Percentiles rank a stretch among this genome's conserved stretches.
Evolutionary conservation across 2,113 vertebrate genomes (phyloP).

Genomic region (Syngnathoides biaculeatus): DNA sequence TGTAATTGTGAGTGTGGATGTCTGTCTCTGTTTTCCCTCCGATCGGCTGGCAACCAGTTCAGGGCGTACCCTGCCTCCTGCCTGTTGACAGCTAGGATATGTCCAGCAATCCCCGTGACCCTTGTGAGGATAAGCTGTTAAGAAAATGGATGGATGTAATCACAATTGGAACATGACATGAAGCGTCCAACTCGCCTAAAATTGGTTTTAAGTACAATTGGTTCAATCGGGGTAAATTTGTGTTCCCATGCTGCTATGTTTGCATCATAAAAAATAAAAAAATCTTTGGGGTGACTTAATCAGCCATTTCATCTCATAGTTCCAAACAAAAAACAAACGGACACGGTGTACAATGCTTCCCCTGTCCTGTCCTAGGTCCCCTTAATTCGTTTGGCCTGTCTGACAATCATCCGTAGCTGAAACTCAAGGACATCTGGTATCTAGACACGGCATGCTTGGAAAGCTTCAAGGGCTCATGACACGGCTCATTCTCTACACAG

Average conservation of each 20-base stretch:
- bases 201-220: neutral
- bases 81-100: too few relatives aligned
- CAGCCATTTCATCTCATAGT: neutral
- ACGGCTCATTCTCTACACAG: slow-evolving; percentile 33
- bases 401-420: slow-evolving; percentile 56
- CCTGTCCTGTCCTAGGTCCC: slow-evolving; percentile 31
- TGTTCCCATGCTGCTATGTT: neutral
- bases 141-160: too few relatives aligned
- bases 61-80: too few relatives aligned
- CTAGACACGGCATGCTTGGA: slow-evolving; percentile 26
- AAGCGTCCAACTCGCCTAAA: too few relatives aligned
- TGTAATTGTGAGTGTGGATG: too few relatives aligned
- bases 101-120: too few relatives aligned
- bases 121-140: too few relatives aligned
- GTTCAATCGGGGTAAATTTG: neutral
- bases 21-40: too few relatives aligned
- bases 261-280: neutral
- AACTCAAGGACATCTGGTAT: slow-evolving; percentile 50
- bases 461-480: slow-evolving; percentile 48
- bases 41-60: too few relatives aligned
- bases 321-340: neutral
- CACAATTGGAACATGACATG: too few relatives aligned
- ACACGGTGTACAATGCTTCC: neutral
- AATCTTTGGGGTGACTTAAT: neutral
- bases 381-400: slow-evolving; percentile 58